A percentile compares a stretch with the other conserved stretches of the same genome.
Conservation (phyloP, 2,113 vertebrate genomes). For the Hipposideros armiger region DNA sequence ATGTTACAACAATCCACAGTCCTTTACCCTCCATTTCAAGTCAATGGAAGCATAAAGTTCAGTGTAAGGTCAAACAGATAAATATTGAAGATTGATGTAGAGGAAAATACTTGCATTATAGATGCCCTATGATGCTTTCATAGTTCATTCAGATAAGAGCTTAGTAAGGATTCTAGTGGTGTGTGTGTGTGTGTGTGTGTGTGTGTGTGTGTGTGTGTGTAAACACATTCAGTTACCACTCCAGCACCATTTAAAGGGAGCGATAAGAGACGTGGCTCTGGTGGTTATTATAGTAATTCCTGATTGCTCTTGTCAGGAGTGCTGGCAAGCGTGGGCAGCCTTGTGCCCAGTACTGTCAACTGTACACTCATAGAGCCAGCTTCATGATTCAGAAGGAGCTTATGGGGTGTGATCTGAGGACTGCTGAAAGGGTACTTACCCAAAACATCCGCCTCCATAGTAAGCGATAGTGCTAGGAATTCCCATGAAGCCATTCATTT, state of each 20-base stretch:
- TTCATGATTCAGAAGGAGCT: background rate
- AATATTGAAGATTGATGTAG: background rate
- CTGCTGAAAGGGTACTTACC: background rate
- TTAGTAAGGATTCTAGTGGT: background rate
- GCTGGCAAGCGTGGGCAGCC: background rate
- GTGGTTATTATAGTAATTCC: background rate
- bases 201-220: background rate
- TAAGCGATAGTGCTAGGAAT: background rate
- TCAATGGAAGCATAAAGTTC: background rate
- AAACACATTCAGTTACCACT: background rate
- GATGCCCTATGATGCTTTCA: background rate
- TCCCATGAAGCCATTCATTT: background rate
- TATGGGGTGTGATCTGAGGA: background rate
- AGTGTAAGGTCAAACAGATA: background rate
- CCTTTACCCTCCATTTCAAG: background rate
- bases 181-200: background rate
- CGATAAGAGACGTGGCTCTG: background rate
- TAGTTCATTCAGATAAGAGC: background rate
- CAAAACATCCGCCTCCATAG: background rate
- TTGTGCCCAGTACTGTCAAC: background rate
- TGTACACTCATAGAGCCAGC: background rate
- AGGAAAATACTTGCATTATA: background rate
- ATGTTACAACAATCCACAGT: background rate
- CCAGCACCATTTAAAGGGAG: background rate
- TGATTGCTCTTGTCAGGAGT: background rate